These are phyloP conservation scores for Nezara viridula DNA, from an alignment of 2,888 invertebrate genomes.

Conservation along the genomic window DNA sequence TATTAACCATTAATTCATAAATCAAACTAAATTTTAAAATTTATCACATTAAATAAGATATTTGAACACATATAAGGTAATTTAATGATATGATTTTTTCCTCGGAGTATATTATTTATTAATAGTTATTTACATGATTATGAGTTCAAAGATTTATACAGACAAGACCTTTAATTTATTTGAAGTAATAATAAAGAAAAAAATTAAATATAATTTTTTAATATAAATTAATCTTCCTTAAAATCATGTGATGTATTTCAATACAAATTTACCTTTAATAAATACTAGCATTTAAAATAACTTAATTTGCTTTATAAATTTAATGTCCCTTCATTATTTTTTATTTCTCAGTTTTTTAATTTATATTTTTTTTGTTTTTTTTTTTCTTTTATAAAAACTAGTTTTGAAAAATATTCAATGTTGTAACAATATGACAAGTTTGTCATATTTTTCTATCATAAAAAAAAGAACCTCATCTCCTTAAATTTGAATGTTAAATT, in stretches of 20 bases:
- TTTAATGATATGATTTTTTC: not conserved
- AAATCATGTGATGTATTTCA: not conserved
- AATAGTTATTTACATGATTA: slow-evolving; percentile 1
- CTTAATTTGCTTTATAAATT: not conserved
- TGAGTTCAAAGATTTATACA: not conserved
- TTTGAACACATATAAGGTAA: slow-evolving; percentile 4
- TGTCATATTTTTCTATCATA: not conserved
- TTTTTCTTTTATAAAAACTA: not conserved
- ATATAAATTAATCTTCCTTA: not conserved
- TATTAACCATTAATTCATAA: not conserved
- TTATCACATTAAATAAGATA: slow-evolving; percentile 18
- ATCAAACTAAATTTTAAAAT: not conserved
- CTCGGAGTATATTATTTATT: not conserved
- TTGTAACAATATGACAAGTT: not conserved
- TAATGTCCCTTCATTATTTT: not conserved
- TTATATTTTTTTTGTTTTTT: not conserved
- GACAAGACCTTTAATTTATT: not conserved
- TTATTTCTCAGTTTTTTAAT: not conserved
- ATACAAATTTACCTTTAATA: not conserved
- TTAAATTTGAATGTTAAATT: not conserved
- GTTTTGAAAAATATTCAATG: not conserved
- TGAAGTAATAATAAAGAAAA: not conserved
- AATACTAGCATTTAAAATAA: not conserved
- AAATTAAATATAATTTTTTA: not conserved
- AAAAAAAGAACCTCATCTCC: not conserved